Conservation (phyloP, 2,888 invertebrate species). For the Sinohyriopsis cumingii region DNA sequence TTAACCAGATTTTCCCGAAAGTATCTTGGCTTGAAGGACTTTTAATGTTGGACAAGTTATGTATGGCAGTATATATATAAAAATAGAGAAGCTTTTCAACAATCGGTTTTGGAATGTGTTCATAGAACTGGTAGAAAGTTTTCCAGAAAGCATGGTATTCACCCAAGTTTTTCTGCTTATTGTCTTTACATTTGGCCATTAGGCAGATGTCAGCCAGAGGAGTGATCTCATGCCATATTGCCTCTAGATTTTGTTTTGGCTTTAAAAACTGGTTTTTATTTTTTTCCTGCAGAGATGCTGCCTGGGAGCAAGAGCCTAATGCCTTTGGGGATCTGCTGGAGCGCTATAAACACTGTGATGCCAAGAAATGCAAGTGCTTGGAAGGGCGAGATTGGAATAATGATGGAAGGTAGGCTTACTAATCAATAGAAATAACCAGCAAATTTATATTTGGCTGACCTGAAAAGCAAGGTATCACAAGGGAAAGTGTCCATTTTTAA, state of each 20-base stretch:
- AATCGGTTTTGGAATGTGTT: too few species aligned
- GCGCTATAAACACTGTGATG: constrained; percentile 78
- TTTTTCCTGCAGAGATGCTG: constrained; percentile 80
- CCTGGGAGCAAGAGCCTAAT: constrained; percentile 86
- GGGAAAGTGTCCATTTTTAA: not conserved
- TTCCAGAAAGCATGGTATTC: too few species aligned
- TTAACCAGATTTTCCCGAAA: too few species aligned
- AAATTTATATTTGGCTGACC: not conserved
- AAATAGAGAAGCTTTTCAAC: too few species aligned
- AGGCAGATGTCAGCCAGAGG: not conserved
- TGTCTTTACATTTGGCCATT: not conserved
- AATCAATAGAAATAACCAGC: not conserved
- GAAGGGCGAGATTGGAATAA: constrained; percentile 74
- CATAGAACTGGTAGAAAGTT: too few species aligned
- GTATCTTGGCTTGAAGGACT: too few species aligned
- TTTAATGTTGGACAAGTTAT: too few species aligned
- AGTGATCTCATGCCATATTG: too few species aligned
- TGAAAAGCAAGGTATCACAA: not conserved
- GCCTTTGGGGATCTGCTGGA: constrained; percentile 83
- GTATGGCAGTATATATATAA: too few species aligned
- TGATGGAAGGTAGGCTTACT: constrained; percentile 51
- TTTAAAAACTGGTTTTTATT: not conserved
- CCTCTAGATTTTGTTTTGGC: not conserved
- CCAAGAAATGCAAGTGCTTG: constrained; percentile 77
- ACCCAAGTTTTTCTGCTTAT: not conserved